Evolutionary conservation across 2,888 invertebrate genomes (phyloP).

Genomic region (Frankliniella intonsa): DNA sequence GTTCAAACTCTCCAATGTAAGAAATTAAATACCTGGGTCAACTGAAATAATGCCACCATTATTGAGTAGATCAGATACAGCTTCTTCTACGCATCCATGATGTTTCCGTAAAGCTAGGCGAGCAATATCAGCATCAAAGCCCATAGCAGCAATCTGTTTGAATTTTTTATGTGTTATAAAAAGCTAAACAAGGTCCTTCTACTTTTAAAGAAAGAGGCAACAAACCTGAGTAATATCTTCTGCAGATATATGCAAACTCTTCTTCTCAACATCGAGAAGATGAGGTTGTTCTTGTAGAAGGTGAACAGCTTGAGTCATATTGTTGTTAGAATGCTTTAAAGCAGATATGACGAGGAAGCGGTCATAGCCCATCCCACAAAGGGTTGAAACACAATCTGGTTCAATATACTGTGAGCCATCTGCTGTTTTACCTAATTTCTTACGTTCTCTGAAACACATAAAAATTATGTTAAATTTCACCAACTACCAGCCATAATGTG

Average conservation of each 20-base stretch:
- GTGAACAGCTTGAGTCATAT: conserved; percentile 62
- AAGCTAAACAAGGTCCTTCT: background rate
- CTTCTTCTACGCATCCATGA: conserved; percentile 52
- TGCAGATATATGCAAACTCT: background rate
- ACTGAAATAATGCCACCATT: conserved; percentile 24
- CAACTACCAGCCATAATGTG: background rate
- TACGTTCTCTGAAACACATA: conserved; percentile 47
- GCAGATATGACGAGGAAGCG: conserved; percentile 57
- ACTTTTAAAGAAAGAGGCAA: conserved; percentile 29
- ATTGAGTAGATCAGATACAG: conserved; percentile 33
- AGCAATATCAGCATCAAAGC: conserved; percentile 63
- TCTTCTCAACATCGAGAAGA: background rate
- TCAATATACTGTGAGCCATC: conserved; percentile 55
- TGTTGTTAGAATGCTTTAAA: conserved; percentile 62
- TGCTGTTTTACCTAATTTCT: conserved; percentile 55
- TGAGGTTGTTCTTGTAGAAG: conserved; percentile 59
- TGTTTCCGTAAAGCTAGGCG: conserved; percentile 63
- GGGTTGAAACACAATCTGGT: conserved; percentile 50
- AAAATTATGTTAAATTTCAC: background rate
- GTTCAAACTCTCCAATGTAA: background rate
- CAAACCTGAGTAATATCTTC: background rate
- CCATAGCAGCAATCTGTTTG: conserved; percentile 41
- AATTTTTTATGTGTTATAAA: background rate
- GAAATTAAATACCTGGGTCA: background rate
- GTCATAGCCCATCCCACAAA: conserved; percentile 66